These are phyloP conservation scores for Ginglymostoma cirratum DNA, from an alignment of 2,113 vertebrate genomes.

Conservation along the genomic window DNA sequence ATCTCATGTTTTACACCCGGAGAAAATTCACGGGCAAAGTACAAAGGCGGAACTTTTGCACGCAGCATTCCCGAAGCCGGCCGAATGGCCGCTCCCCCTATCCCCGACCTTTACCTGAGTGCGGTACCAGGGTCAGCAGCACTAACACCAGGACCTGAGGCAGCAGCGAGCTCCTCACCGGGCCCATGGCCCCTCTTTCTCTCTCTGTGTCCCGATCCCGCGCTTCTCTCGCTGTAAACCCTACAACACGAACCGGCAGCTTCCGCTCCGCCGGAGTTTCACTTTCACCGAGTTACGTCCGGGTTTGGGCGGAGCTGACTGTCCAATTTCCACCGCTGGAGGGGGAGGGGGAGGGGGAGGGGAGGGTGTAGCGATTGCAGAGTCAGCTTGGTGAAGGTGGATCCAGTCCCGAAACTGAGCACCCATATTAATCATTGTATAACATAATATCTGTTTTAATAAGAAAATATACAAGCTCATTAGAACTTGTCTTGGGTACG, in stretches of 20 bases:
- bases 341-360: too few species aligned
- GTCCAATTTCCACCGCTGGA: not conserved
- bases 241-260: not conserved
- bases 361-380: too few species aligned
- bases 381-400: not conserved
- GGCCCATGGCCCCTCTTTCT: not conserved
- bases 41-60: not conserved
- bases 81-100: not conserved
- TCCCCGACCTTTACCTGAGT: not conserved
- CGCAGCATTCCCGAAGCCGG: too few species aligned
- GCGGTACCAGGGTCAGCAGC: not conserved
- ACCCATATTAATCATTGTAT: not conserved
- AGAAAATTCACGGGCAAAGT: not conserved
- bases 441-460: not conserved
- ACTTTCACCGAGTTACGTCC: not conserved
- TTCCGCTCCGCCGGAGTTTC: not conserved
- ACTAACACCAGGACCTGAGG: not conserved
- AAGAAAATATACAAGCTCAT: not conserved
- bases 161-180: not conserved
- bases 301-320: too few species aligned
- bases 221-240: not conserved
- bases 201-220: not conserved
- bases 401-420: not conserved
- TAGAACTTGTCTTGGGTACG: not conserved
- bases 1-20: too few species aligned